These are phyloP conservation scores for Chaetodon auriga DNA, from an alignment of 2,113 vertebrate species.

Conservation along the genomic window DNA sequence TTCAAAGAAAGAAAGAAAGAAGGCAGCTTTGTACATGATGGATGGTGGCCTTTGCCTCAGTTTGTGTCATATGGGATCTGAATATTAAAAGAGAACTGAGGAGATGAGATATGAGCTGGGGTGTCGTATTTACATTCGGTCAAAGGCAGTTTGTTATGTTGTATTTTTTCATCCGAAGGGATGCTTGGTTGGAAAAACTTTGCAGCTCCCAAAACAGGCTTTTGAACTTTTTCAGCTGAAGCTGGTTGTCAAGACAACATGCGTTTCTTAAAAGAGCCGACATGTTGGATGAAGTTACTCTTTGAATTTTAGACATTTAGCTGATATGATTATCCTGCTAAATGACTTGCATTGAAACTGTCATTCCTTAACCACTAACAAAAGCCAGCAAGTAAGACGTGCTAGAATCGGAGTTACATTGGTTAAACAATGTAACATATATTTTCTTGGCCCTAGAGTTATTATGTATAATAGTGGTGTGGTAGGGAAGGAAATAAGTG, in stretches of 20 bases:
- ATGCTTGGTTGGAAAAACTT: background rate
- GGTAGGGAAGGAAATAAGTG: background rate
- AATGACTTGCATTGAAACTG: background rate
- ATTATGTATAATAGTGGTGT: background rate
- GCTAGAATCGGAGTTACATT: background rate
- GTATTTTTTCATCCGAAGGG: constrained; percentile 35
- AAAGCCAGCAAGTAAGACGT: background rate
- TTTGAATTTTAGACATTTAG: background rate
- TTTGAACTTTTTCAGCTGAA: background rate
- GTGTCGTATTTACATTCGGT: constrained; percentile 54
- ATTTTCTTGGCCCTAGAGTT: background rate
- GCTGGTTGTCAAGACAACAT: background rate
- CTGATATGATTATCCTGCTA: background rate
- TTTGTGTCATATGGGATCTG: constrained; percentile 56
- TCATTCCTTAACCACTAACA: background rate
- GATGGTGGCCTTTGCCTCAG: constrained; percentile 57
- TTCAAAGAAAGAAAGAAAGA: constrained; percentile 38
- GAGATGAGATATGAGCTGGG: constrained; percentile 35
- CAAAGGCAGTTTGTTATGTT: constrained; percentile 43
- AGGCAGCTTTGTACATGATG: constrained; percentile 57
- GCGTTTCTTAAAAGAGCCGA: background rate
- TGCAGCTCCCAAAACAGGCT: background rate
- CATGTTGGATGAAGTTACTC: background rate
- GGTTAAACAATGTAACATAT: background rate
- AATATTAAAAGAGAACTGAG: constrained; percentile 67